Conservation (phyloP, 2,888 invertebrate genomes). For the Drosophila picticornis region DNA sequence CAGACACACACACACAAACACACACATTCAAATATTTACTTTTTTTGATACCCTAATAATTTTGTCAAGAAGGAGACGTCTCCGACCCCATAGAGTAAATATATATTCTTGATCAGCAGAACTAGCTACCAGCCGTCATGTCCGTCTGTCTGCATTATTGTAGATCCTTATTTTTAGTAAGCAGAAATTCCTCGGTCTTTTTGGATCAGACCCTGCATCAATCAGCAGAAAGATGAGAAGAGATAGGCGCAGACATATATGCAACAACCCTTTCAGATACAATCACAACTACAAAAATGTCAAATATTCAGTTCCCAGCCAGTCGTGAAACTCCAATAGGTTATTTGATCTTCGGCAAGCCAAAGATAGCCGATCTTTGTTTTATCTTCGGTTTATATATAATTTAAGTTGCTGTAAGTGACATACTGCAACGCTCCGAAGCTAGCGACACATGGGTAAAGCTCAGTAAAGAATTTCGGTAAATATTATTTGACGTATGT, state of each 20-base stretch:
- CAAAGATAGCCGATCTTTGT: neutral
- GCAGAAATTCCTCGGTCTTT: neutral
- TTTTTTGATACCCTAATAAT: neutral
- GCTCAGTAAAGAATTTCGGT: conserved; percentile 44
- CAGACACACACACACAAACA: conserved; percentile 13
- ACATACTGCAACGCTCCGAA: conserved; percentile 5
- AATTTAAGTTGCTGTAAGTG: conserved; percentile 10
- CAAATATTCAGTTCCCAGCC: neutral
- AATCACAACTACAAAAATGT: neutral
- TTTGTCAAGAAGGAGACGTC: neutral
- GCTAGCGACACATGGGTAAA: conserved; percentile 22
- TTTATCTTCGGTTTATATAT: conserved; percentile 16
- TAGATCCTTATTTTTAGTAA: neutral
- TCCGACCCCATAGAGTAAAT: neutral
- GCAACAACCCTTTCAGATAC: neutral
- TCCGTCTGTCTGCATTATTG: neutral
- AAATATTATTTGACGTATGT: conserved; percentile 7
- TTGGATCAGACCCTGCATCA: too few species aligned
- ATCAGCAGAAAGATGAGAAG: neutral
- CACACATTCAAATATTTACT: conserved; percentile 1
- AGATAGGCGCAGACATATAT: neutral
- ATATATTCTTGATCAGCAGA: neutral
- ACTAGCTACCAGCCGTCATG: neutral
- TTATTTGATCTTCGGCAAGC: neutral
- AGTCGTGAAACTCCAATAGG: neutral